Evolutionary conservation across 2,113 vertebrate genomes (phyloP), one percentile per base, ranked within the genome.

Genomic region (Calyptomena viridis): DNA sequence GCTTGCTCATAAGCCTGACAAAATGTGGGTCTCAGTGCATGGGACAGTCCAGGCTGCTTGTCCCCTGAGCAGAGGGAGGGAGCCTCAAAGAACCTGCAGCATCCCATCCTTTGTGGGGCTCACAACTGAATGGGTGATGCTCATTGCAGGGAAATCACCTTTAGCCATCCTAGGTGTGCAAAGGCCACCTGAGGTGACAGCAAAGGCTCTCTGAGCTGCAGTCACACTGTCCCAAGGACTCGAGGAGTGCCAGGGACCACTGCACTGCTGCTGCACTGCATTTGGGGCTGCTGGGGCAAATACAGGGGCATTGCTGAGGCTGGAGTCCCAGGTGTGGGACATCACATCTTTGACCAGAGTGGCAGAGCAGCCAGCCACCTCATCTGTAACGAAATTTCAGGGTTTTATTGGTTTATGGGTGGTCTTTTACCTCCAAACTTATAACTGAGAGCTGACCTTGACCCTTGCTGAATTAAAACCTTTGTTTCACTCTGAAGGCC

Each of bases 51-150:
- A 13, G 59, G 30, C 40, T 50, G 53, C 9, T 59, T 73, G 35
- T 84, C 44, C 40, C 69, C 55, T 35, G 56, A 58, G 60, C n/a
- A 84, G 81, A 73, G 53, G 31, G 35, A 46, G 58, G 27, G 62
- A 76, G 4, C 47, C 14, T 40, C 4, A 1, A 24, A n/a, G 35
- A 59, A 46, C 23, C 50, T 84, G 39, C 44, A 64, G 12, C 46
- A 31, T 14, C 67, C 89, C 31, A 21, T 42, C 49, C 55, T 60
- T 25, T 24, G 49, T 22, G 33, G 84, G 44, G 10, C 21, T 77
- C 11, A 0, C 0, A 1, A 5, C 37, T 1, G 0, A 46, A 10
- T 2, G 1, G 30, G 44, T 33, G 59, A 52, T 20, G 37, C 40
- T 81, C 9, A 0, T 35, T 56, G n/a, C 56, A 66, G 31, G 55